Percentiles rank a stretch among this genome's conserved stretches.
phyloP scores from a whole-genome alignment of 64 coral and sea anemone species.

The Cladopsammia gracilis region DNA sequence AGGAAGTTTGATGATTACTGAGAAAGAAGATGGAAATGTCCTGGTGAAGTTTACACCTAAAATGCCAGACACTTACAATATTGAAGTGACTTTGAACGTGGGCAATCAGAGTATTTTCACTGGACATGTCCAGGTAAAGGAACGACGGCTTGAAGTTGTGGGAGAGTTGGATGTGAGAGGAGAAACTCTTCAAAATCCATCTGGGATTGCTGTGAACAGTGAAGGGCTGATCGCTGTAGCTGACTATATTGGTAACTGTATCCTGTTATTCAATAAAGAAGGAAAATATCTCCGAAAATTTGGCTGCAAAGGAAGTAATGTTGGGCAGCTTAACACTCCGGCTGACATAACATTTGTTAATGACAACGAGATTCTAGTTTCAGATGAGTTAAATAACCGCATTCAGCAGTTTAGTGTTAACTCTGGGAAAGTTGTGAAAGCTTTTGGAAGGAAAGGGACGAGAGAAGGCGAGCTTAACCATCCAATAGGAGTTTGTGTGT shows the following conservation, averaged over 20 bases:
- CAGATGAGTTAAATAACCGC: conserved; percentile 9
- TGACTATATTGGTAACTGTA: not conserved
- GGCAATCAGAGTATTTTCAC: not conserved
- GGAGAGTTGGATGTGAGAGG: not conserved
- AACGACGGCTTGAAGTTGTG: not conserved
- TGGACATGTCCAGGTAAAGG: not conserved
- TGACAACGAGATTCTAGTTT: conserved; percentile 15
- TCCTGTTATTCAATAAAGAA: not conserved
- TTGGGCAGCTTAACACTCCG: not conserved
- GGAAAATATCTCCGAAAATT: not conserved
- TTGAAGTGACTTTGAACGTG: not conserved
- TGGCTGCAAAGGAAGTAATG: not conserved
- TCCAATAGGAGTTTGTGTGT: not conserved
- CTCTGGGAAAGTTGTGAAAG: not conserved
- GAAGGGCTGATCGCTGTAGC: not conserved
- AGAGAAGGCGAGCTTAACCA: not conserved
- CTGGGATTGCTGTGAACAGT: not conserved
- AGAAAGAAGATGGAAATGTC: no score
- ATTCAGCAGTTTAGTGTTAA: conserved; percentile 18
- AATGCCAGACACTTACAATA: not conserved
- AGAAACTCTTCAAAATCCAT: not conserved
- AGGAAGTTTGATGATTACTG: no score
- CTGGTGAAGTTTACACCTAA: not conserved
- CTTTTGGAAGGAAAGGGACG: not conserved
- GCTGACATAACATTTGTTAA: conserved; percentile 9